Evolutionary conservation across 2,113 vertebrate genomes (phyloP).

Genomic region (Junco hyemalis): DNA sequence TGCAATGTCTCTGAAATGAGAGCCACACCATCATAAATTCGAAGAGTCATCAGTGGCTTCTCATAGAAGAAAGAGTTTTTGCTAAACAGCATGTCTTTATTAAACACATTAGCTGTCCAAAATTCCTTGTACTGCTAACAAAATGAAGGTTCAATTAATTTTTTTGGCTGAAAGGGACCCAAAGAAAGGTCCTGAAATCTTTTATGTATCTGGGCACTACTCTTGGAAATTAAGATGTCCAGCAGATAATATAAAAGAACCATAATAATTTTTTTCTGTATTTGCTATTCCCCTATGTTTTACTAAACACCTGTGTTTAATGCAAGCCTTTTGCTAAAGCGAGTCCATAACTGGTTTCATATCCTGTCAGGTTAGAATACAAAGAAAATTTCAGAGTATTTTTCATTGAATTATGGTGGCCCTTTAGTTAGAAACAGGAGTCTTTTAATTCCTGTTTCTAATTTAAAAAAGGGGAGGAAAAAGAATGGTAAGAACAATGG

Average conservation of each 20-base stretch:
- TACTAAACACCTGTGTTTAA: background rate
- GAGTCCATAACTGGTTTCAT: background rate
- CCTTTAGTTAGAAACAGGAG: background rate
- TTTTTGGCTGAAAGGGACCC: background rate
- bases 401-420: background rate
- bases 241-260: background rate
- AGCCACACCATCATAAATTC: background rate
- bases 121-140: background rate
- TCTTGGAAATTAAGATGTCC: background rate
- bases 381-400: background rate
- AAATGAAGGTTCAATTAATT: background rate
- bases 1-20: background rate
- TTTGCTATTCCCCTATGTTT: background rate
- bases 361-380: background rate
- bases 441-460: background rate
- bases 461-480: background rate
- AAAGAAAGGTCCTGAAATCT: background rate
- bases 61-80: background rate
- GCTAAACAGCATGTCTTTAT: background rate
- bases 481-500: background rate
- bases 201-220: background rate
- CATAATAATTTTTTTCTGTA: rapidly evolving
- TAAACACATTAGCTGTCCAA: background rate
- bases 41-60: background rate
- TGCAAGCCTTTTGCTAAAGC: background rate